Evolutionary conservation across 2,888 invertebrate genomes (phyloP), one percentile per base, ranked within the genome.

Genomic region (Limnephilus auricula): DNA sequence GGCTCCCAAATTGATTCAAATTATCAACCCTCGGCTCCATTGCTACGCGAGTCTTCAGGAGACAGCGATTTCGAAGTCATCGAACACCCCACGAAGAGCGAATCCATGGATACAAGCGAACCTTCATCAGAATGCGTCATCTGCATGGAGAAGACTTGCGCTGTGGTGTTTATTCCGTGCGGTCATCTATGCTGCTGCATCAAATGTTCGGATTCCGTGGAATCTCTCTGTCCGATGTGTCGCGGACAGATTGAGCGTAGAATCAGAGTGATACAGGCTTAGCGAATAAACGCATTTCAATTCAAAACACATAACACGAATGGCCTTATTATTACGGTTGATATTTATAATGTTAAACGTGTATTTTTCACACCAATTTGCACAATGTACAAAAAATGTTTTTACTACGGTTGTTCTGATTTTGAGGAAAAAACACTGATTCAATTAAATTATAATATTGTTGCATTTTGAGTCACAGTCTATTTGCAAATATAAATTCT

Each of bases 121-220:
- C 95, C 90, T 95, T 95, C 32, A 25, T 96, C 97, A 13, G 98
- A 98, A 95, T 98, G 98, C 95, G 98, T 98, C 79, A 96, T 98
- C 93, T 98, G 98, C 94, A 97, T 98, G 97, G 98, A 98, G 95
- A 95, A 95, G 93, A 96, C 96, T 94, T 95, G 95, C 93, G 97
- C 97, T 94, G 96, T 98, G 89, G 97, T 98, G 94, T 98, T 98
- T 95, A 96, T 98, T 93, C 98, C 98, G 90, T 98, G 98, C 94
- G 98, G 98, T 91, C 98, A 99, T 95, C 97, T 98, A 94, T 98
- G 98, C 94, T 97, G 97, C 94, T 99, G 98, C 95, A 95, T 96
- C 89, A 94, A 94, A 89, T 99, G 98, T 95, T 97, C 97, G 88
- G 94, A 95, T 93, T 95, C 95, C 93, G 95, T 96, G 37, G 95